Evolutionary conservation across 1,140 invertebrate genomes (phyloP), one percentile per base, ranked within the genome.

Genomic region (Pogonomyrmex californicus): DNA sequence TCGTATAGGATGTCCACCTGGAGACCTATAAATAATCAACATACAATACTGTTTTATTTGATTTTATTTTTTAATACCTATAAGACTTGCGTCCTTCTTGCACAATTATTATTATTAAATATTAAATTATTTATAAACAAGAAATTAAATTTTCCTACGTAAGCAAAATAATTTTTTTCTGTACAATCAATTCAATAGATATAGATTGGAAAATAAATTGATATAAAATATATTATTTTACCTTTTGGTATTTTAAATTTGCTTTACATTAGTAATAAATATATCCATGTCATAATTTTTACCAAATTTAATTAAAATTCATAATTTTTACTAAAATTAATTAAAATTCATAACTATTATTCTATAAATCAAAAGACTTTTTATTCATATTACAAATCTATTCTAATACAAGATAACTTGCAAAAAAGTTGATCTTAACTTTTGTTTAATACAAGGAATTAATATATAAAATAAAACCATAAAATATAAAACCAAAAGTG

Each of bases 1-100:
- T 62, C 92, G 89, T 33, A 95, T 71, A 38, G 94, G 91, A 75
- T 93, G 90, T 78, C 94, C 95, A 63, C 93, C 93, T 38, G 95
- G 94, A n/a, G 95, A 95, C 88, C 95, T 95, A 76, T 68, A 87
- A 65, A 79, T 54, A 4, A 62, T 73, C 0, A 41, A 75, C 17
- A 44, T 17, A 44, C 30, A 56, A 30, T 9, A 71, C 3, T 3
- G 47, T 44, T 33, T 77, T 77, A 36, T 33, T 23, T 23, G 23
- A 23, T 23, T 77, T 58, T 75, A 58, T 56, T 75, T 23, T 41
- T 3, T 54, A 6, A 63, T 33, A 36, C 1, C 30, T 36, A 63
- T 51, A 51, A 47, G 4, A 75, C 3, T 41, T 1, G 6, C 12
- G 17, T 14, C 6, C 2, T 36, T 63, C 41, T 44, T 36, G 14